phyloP scores from a whole-genome alignment of 2,797 vertebrate genomes.

The Enteromius paludinosus region DNA sequence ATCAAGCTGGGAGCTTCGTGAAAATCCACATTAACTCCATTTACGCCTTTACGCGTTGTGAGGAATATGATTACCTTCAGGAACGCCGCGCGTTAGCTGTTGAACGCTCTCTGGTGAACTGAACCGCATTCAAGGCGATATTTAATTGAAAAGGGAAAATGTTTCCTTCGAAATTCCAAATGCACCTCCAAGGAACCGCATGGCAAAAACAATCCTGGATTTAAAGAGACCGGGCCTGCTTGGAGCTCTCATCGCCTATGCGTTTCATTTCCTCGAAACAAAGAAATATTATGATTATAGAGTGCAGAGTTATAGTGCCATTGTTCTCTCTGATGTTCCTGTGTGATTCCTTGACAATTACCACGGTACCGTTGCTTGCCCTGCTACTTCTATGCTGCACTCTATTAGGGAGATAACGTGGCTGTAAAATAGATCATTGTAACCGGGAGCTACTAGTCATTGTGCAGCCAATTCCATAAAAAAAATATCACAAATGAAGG shows the following conservation, averaged over 20 bases:
- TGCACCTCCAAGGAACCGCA: constrained; percentile 28
- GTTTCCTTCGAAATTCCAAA: constrained; percentile 19
- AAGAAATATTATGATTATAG: constrained; percentile 48
- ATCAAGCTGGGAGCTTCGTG: neutral
- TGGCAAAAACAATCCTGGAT: constrained; percentile 26
- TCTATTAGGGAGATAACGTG: constrained; percentile 64
- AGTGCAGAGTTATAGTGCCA: constrained; percentile 18
- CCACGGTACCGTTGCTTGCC: constrained; percentile 20
- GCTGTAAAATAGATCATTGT: constrained; percentile 58
- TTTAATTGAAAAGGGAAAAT: constrained; percentile 51
- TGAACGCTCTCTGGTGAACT: constrained; percentile 41
- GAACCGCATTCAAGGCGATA: constrained; percentile 32
- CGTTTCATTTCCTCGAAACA: constrained; percentile 47
- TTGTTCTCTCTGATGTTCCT: constrained; percentile 50
- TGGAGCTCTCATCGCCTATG: constrained; percentile 43
- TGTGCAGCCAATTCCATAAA: constrained; percentile 52
- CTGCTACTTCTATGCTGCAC: constrained; percentile 50
- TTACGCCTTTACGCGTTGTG: constrained; percentile 21
- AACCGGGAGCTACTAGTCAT: constrained; percentile 50
- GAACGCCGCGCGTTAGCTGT: constrained; percentile 44
- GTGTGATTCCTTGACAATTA: constrained; percentile 51
- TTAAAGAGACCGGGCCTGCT: constrained; percentile 43
- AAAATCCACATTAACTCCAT: constrained; percentile 23
- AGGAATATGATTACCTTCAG: constrained; percentile 45
- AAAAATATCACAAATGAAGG: constrained; percentile 45